phyloP scores from a whole-genome alignment of 2,797 vertebrate species.

The Trachurus trachurus region DNA sequence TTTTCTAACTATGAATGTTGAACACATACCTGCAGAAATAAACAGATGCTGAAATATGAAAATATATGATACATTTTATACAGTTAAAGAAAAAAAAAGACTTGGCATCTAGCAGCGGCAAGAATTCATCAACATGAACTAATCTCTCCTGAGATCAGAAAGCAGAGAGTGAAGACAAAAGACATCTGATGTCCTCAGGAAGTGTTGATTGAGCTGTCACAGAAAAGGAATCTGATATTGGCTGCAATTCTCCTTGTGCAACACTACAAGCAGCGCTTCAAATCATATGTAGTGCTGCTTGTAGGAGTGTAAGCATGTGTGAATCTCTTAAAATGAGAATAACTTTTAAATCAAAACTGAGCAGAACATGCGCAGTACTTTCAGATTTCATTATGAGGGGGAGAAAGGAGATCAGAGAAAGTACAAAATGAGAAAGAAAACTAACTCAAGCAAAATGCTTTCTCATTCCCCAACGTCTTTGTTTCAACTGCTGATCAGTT shows the following conservation, averaged over 20 bases:
- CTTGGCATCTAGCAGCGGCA: neutral
- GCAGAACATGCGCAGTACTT: neutral
- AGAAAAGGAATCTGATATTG: neutral
- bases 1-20: neutral
- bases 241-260: neutral
- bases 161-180: slow-evolving; percentile 16
- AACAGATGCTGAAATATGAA: neutral
- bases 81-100: neutral
- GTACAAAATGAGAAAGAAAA: neutral
- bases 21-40: neutral
- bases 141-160: slow-evolving; percentile 12
- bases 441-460: no score
- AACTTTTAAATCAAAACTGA: slow-evolving; percentile 4
- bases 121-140: neutral
- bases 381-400: neutral
- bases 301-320: neutral
- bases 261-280: neutral
- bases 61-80: neutral
- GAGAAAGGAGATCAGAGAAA: slow-evolving; percentile 6
- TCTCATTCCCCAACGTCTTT: neutral
- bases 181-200: slow-evolving; percentile 1
- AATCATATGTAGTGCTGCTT: neutral
- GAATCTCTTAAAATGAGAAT: slow-evolving; percentile 2
- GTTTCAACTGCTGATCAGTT: neutral
- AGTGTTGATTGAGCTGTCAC: slow-evolving; percentile 20